Conservation (phyloP, 2,797 vertebrate genomes). For the Fundulus diaphanus region DNA sequence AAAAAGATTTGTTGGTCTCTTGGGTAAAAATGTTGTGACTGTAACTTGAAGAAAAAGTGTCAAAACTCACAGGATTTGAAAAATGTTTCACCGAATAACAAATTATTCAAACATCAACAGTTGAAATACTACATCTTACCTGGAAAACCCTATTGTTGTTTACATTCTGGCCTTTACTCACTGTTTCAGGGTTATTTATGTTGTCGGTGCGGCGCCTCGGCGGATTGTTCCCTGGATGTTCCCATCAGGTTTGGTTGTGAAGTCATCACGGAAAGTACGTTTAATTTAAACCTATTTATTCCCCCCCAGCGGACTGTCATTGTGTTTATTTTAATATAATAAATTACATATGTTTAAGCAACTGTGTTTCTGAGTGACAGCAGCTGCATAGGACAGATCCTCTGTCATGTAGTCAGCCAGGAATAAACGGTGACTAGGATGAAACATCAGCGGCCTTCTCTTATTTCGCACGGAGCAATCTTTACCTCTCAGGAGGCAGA, state of each 20-base stretch:
- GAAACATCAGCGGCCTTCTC: conserved; percentile 43
- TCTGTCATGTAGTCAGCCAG: conserved; percentile 1
- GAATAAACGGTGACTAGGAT: conserved; percentile 47
- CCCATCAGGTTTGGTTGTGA: background rate
- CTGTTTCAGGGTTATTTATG: background rate
- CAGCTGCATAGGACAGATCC: conserved; percentile 16
- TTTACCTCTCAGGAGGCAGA: conserved; percentile 13
- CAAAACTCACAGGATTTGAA: too few species aligned
- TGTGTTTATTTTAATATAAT: background rate
- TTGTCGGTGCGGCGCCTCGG: background rate
- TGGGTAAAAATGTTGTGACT: too few species aligned
- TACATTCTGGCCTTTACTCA: background rate
- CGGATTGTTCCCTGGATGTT: background rate
- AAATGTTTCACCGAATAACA: background rate
- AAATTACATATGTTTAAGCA: background rate
- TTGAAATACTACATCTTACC: background rate
- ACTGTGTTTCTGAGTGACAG: background rate
- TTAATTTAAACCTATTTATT: background rate
- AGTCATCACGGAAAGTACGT: background rate
- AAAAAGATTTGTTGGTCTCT: too few species aligned
- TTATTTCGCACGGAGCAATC: conserved; percentile 38
- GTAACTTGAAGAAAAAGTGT: too few species aligned
- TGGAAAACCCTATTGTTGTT: background rate
- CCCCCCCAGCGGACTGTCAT: background rate
- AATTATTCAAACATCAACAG: too few species aligned